Percentiles rank a stretch among this genome's conserved stretches.
These are phyloP conservation scores for Habroteleia sp. DNA, from an alignment of 2,888 invertebrate genomes.

Conservation along the genomic window DNA sequence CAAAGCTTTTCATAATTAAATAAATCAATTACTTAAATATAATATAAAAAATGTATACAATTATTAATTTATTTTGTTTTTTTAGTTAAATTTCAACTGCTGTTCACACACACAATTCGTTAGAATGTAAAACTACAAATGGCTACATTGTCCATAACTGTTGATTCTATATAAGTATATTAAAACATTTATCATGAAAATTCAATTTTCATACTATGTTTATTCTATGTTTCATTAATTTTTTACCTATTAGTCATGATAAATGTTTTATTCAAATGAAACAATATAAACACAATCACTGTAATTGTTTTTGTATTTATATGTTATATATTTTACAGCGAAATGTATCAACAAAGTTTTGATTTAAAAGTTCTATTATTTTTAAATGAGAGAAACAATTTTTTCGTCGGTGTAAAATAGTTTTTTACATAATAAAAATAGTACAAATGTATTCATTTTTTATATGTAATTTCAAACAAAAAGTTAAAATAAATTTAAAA, in stretches of 20 bases:
- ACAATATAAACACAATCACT: too few relatives aligned
- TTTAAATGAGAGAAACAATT: too few relatives aligned
- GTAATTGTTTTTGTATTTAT: too few relatives aligned
- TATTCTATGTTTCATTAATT: too few relatives aligned
- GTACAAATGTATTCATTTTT: slow-evolving; percentile 62
- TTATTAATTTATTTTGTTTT: neutral
- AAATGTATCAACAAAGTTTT: slow-evolving; percentile 9
- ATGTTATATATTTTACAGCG: neutral
- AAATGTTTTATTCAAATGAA: slow-evolving; percentile 1
- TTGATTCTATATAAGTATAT: neutral
- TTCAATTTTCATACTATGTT: too few relatives aligned
- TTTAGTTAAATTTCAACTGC: neutral
- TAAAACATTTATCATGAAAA: neutral
- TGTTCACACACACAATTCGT: neutral
- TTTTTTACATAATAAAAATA: slow-evolving; percentile 50
- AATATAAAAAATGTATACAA: too few relatives aligned
- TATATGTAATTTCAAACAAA: slow-evolving; percentile 37
- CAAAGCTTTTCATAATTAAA: too few relatives aligned
- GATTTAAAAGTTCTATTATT: too few relatives aligned
- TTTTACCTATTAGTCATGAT: too few relatives aligned
- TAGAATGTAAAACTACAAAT: neutral
- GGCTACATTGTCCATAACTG: slow-evolving; percentile 1
- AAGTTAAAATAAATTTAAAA: slow-evolving; percentile 49
- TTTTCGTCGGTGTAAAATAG: slow-evolving; percentile 34
- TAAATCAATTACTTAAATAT: too few relatives aligned